These are phyloP conservation scores for Mus spicilegus DNA, from an alignment of 2,113 vertebrate species.

Conservation along the genomic window DNA sequence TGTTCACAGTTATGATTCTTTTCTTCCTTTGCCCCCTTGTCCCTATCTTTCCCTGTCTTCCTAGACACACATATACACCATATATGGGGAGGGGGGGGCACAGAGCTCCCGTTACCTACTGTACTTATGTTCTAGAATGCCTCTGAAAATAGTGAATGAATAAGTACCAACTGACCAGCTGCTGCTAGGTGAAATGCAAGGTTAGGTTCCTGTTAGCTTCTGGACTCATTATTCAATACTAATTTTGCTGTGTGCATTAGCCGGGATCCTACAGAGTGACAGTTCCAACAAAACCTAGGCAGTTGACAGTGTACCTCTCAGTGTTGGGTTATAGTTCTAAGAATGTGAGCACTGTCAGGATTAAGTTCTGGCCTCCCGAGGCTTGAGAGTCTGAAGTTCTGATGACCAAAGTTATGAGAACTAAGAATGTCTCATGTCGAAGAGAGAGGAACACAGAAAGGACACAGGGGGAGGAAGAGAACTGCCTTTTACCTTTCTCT, in stretches of 20 bases:
- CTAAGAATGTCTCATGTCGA: not conserved
- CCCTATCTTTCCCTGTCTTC: not conserved
- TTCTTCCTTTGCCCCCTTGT: conserved; percentile 1
- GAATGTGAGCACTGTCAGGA: not conserved
- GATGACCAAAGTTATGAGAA: not conserved
- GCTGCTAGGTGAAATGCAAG: not conserved
- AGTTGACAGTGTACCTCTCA: not conserved
- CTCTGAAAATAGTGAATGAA: not conserved
- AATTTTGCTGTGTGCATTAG: not conserved
- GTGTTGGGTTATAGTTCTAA: not conserved
- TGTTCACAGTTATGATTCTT: conserved; percentile 68
- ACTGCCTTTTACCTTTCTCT: not conserved
- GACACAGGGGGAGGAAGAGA: not conserved
- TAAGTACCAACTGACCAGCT: not conserved
- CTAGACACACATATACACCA: not conserved
- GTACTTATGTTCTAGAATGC: not conserved
- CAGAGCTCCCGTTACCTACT: not conserved
- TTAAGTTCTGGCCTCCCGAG: not conserved
- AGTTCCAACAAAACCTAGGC: not conserved
- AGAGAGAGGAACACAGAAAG: not conserved
- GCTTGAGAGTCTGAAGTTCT: not conserved
- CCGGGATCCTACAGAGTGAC: not conserved
- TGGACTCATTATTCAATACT: not conserved
- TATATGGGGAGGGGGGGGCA: not conserved
- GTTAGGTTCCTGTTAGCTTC: not conserved